Percentiles rank a stretch among this genome's conserved stretches.
Conservation (phyloP, 1,140 invertebrate species). For the Sinonovacula constricta region DNA sequence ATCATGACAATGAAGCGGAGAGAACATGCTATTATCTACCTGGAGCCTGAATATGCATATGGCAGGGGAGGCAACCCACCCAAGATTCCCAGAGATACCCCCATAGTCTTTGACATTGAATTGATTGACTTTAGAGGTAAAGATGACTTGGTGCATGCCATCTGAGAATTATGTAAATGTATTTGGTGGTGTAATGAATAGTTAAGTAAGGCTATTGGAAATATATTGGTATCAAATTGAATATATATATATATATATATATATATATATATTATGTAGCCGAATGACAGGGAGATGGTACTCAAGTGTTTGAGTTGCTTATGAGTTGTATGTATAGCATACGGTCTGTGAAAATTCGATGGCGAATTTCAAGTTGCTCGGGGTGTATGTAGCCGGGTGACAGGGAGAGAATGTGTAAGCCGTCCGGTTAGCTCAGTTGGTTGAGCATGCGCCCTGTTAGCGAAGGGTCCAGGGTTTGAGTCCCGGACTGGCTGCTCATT, state of each 20-base stretch:
- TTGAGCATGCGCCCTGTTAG: too few species aligned
- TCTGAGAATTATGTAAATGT: neutral
- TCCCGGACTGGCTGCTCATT: too few species aligned
- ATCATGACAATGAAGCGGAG: conserved; percentile 21
- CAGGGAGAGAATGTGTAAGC: too few species aligned
- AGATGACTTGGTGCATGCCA: too few species aligned
- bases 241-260: neutral
- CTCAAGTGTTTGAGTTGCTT: neutral
- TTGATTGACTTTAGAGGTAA: conserved; percentile 22
- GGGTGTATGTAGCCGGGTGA: too few species aligned
- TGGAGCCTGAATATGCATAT: conserved; percentile 23
- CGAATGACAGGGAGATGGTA: neutral
- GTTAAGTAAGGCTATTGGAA: neutral
- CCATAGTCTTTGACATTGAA: conserved; percentile 22
- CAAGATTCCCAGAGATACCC: conserved; percentile 2
- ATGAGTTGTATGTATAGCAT: too few species aligned
- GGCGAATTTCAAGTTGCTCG: too few species aligned
- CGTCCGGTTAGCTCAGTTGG: too few species aligned
- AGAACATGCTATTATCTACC: conserved; percentile 16
- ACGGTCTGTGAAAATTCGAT: too few species aligned
- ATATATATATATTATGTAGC: neutral
- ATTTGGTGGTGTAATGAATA: neutral
- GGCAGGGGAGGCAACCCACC: conserved; percentile 26
- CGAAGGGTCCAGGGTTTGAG: too few species aligned
- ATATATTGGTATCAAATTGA: neutral